These are phyloP conservation scores for Notoglanidium macrostoma DNA, from an alignment of 2,797 vertebrate genomes.

Conservation along the genomic window DNA sequence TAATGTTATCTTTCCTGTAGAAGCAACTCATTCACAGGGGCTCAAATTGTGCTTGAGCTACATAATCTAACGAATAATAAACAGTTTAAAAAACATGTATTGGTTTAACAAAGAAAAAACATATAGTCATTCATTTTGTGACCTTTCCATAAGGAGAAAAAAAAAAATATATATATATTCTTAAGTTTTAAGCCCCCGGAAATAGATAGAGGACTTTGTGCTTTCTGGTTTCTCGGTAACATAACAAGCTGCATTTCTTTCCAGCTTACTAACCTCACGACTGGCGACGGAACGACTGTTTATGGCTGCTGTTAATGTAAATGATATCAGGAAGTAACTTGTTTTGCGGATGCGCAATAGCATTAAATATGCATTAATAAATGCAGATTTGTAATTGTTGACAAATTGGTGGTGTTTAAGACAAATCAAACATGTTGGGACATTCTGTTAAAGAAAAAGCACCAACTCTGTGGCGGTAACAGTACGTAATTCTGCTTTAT, in stretches of 20 bases:
- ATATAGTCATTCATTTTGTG: not conserved
- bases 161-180: too few species aligned
- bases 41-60: too few species aligned
- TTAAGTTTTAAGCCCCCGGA: not conserved
- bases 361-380: not conserved
- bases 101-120: not conserved
- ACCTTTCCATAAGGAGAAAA: not conserved
- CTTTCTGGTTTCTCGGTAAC: not conserved
- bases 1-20: too few species aligned
- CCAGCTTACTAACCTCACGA: not conserved
- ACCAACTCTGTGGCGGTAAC: not conserved
- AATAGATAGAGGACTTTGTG: not conserved
- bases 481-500: too few species aligned
- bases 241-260: not conserved
- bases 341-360: not conserved
- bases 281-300: not conserved
- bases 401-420: not conserved
- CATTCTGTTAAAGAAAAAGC: not conserved
- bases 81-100: not conserved
- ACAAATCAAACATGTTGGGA: not conserved
- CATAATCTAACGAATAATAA: not conserved
- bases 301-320: not conserved
- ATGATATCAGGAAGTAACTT: not conserved
- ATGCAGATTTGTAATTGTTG: not conserved
- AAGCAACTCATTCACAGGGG: not conserved